A percentile compares a stretch with the other conserved stretches of the same genome.
phyloP scores from a whole-genome alignment of 2,113 vertebrate genomes.

The Microtus pennsylvanicus region DNA sequence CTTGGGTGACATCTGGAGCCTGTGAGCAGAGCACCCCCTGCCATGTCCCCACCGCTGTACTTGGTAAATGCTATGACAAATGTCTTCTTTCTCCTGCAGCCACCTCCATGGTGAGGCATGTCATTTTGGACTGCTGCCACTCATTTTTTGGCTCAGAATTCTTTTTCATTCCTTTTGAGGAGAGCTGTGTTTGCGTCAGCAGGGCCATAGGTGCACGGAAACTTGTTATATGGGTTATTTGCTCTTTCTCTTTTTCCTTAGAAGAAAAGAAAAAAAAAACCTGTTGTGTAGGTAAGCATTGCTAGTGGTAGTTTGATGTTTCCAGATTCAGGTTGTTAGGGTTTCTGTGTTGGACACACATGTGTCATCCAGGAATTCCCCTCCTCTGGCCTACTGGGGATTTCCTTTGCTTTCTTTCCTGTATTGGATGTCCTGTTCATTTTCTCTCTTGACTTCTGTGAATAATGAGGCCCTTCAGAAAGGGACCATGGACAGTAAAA shows the following conservation, averaged over 20 bases:
- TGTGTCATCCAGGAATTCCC: not conserved
- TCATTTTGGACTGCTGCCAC: not conserved
- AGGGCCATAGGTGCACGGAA: not conserved
- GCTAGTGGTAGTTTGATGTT: not conserved
- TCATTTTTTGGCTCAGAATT: not conserved
- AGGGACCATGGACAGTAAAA: not conserved
- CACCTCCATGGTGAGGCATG: not conserved
- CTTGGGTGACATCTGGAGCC: not conserved
- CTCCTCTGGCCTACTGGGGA: not conserved
- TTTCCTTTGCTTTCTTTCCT: constrained; percentile 1
- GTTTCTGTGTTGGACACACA: not conserved
- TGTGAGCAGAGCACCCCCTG: not conserved
- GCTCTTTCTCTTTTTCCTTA: not conserved
- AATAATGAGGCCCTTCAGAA: not conserved
- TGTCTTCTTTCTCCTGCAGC: not conserved
- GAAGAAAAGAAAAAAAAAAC: not conserved
- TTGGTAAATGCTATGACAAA: not conserved
- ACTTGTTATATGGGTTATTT: not conserved
- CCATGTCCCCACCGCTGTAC: not conserved
- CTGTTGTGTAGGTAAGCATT: not conserved
- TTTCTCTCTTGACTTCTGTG: not conserved
- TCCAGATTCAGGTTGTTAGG: not conserved
- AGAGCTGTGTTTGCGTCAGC: not conserved
- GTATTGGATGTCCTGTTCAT: not conserved
- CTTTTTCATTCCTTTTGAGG: not conserved